Percentiles rank a stretch among this genome's conserved stretches.
Evolutionary conservation across 2,888 invertebrate species (phyloP).

Genomic region (Ametastegia equiseti): DNA sequence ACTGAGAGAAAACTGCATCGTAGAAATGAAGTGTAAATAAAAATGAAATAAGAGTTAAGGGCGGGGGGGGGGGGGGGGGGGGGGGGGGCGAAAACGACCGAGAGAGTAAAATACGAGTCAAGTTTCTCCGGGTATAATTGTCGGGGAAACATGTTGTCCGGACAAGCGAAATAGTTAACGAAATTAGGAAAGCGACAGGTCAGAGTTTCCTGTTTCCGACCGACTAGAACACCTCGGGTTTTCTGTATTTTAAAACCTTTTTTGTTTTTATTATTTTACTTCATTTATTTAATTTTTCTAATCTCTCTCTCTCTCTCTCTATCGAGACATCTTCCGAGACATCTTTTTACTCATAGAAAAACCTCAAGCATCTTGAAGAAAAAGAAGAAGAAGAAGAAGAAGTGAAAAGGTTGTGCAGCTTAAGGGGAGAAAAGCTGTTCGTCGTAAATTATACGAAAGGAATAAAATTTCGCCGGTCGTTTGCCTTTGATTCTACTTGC

Average conservation of each 20-base stretch:
- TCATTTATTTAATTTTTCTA: neutral
- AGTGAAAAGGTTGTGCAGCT: neutral
- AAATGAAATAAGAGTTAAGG: neutral
- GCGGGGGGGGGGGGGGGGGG: too few relatives aligned
- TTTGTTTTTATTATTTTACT: neutral
- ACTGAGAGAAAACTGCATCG: neutral
- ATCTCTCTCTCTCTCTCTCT: too few relatives aligned
- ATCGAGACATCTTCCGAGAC: too few relatives aligned
- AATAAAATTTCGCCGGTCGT: neutral
- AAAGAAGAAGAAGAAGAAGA: neutral
- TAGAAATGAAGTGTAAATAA: neutral
- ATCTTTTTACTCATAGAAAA: too few relatives aligned
- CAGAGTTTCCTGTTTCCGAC: neutral
- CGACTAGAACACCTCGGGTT: neutral
- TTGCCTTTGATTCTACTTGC: slow-evolving; percentile 35
- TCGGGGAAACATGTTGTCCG: neutral
- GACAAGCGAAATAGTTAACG: neutral
- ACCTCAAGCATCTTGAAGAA: too few relatives aligned
- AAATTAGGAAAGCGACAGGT: neutral
- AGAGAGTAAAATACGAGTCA: neutral
- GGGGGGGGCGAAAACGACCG: neutral
- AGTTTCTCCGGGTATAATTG: neutral
- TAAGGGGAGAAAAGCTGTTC: neutral
- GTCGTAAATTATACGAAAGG: slow-evolving; percentile 29
- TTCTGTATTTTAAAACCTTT: neutral